phyloP scores from a whole-genome alignment of 1,140 invertebrate genomes.

The Diorhabda carinulata region DNA sequence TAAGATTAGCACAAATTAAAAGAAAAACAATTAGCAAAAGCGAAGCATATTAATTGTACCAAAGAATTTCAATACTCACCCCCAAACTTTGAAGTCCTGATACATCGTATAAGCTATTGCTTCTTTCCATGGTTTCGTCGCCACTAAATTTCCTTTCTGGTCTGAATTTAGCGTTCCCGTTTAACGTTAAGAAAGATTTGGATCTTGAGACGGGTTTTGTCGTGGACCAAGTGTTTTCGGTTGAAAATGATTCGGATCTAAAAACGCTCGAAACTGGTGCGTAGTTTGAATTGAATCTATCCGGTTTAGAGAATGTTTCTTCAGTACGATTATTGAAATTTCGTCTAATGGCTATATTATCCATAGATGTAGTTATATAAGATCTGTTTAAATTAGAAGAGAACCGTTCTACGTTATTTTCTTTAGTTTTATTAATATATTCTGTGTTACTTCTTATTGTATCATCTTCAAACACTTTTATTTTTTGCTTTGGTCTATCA shows the following conservation, averaged over 20 bases:
- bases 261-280: conserved; percentile 18
- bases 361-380: conserved; percentile 26
- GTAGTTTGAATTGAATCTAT: neutral
- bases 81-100: conserved; percentile 47
- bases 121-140: conserved; percentile 30
- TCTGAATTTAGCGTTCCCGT: conserved; percentile 29
- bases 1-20: neutral
- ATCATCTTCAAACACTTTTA: conserved; percentile 48
- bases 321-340: conserved; percentile 12
- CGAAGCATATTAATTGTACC: neutral
- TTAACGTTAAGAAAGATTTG: conserved; percentile 44
- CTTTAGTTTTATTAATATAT: conserved; percentile 5
- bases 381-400: conserved; percentile 14
- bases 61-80: conserved; percentile 35
- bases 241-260: conserved; percentile 45
- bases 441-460: conserved; percentile 43
- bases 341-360: conserved; percentile 29
- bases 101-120: conserved; percentile 44
- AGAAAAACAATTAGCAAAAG: neutral
- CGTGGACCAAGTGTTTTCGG: conserved; percentile 31
- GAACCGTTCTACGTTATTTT: neutral
- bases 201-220: conserved; percentile 43
- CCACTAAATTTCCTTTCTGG: conserved; percentile 16
- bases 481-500: conserved; percentile 44
- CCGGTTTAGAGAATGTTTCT: conserved; percentile 21